Evolutionary conservation across 2,888 invertebrate species (phyloP), one percentile per base, ranked within the genome.

Genomic region (Sphaerophoria taeniata): DNA sequence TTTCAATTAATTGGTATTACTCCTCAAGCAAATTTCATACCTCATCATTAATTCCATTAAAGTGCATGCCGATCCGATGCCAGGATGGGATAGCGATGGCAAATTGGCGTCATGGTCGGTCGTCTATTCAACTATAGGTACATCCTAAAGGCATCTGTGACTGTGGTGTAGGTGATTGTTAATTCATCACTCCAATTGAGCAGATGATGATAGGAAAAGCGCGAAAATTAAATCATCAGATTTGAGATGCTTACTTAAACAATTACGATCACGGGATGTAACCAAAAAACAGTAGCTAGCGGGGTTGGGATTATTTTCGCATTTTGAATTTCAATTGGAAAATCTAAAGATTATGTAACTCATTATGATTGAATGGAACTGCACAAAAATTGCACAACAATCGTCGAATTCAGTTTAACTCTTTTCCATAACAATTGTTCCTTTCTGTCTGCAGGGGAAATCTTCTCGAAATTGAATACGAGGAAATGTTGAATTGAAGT

Each of bases 1-100:
- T 84, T 84, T 79, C 79, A 84, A 84, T 84, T 84, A 84, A 84
- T 84, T 84, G 83, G 79, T 75, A 70, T 67, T 70, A 70, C 70
- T 79, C 83, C 83, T 51, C 65, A 60, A 79, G 83, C 83, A 31
- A 78, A 75, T 74, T 71, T 78, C 74, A 79, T 83, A 83, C 83
- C 83, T 83, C 78, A 74, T 84, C 83, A 84, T 84, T 84, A 84
- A 79, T 84, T 79, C 79, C 60, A 72, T 83, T 70, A 78, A 65
- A 74, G 55, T 39, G 36, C 58, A 43, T 60, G 14, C 12, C 24
- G 43, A 6, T 6, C 24, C 24, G 1, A 43, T 60, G 14, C 12
- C 24, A 60, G 11, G 12, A 60, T 43, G 1, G 24, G 12, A 12
- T 60, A n/a, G 12, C 43, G 43, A 43, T 12, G 11, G 1, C 1